Percentiles rank a stretch among this genome's conserved stretches.
phyloP scores from a whole-genome alignment of 2,797 vertebrate species.

The Phalanger gymnotis region DNA sequence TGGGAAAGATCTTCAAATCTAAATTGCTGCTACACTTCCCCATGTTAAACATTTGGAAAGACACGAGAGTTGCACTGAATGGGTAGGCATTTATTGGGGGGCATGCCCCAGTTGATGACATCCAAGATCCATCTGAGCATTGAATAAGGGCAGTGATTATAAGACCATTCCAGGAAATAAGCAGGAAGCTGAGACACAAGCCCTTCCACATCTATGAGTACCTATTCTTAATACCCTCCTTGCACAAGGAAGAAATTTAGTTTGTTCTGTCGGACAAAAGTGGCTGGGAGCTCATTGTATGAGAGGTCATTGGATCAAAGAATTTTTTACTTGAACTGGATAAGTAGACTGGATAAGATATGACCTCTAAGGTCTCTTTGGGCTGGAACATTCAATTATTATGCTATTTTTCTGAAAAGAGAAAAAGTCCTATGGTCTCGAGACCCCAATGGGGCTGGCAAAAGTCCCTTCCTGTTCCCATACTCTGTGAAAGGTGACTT shows the following conservation, averaged over 20 bases:
- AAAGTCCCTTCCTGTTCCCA: not conserved
- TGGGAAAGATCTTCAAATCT: no score
- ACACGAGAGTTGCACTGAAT: not conserved
- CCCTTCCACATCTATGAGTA: not conserved
- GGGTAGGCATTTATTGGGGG: not conserved
- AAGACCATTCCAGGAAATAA: not conserved
- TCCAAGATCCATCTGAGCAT: not conserved
- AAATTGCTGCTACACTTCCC: no score
- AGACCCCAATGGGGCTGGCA: not conserved
- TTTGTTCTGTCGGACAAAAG: not conserved
- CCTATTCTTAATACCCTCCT: not conserved
- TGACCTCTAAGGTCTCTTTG: not conserved
- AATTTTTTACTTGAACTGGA: not conserved
- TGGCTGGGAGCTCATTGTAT: not conserved
- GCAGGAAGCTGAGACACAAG: not conserved
- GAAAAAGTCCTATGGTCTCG: not conserved
- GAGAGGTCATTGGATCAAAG: not conserved
- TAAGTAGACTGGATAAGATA: not conserved
- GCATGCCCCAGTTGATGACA: not conserved
- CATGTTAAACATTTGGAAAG: not conserved
- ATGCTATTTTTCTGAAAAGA: not conserved
- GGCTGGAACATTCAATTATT: not conserved
- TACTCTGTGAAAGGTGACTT: not conserved
- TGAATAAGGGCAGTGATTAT: not conserved
- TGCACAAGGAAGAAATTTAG: not conserved